Conservation (phyloP, 2,797 vertebrate species). For the Trichosurus vulpecula region DNA sequence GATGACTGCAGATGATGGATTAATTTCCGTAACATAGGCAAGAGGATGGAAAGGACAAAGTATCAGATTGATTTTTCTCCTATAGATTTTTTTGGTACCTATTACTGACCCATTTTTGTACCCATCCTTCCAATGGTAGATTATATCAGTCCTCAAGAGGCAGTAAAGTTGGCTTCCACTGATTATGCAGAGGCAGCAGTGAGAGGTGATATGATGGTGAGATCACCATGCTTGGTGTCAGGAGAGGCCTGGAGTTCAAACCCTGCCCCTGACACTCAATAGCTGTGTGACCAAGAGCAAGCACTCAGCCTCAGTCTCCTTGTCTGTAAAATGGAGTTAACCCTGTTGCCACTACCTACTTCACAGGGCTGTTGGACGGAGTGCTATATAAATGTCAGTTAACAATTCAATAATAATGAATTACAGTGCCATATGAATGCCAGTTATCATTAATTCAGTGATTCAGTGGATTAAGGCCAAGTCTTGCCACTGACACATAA, state of each 20-base stretch:
- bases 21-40: not conserved
- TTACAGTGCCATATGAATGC: not conserved
- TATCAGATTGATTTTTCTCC: not conserved
- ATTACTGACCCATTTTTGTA: too few relatives aligned
- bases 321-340: not conserved
- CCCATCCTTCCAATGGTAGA: too few relatives aligned
- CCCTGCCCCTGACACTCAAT: not conserved
- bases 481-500: not conserved
- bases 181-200: not conserved
- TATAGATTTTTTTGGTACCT: not conserved
- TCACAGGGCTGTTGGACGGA: not conserved
- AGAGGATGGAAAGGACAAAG: not conserved
- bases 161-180: not conserved
- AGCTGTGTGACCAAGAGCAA: not conserved
- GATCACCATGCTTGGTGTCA: not conserved
- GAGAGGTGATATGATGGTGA: not conserved
- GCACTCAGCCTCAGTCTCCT: not conserved
- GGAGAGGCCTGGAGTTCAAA: not conserved
- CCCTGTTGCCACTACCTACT: not conserved
- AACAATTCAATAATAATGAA: not conserved
- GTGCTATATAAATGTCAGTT: not conserved
- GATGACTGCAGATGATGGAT: not conserved
- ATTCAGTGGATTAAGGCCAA: not conserved
- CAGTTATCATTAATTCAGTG: not conserved
- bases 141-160: not conserved